Base-by-base conservation (phyloP, 1,140 invertebrate genomes). In the Holcopasites calliopsidis region DNA sequence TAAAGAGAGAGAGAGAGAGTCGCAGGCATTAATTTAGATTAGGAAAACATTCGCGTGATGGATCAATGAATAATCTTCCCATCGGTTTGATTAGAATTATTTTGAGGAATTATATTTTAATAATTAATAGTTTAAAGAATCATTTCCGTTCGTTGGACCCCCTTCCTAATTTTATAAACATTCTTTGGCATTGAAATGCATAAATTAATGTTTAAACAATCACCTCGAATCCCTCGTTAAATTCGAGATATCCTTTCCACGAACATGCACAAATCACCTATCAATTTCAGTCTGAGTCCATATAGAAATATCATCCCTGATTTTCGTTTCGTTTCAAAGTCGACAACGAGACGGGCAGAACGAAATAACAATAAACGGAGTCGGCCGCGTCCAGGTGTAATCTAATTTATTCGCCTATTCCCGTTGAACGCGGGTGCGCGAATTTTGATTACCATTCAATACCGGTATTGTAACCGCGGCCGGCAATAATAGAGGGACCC, bases 361-460 rank as follows among this genome's bases (percentile, higher is more conserved):
- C 7, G 10, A 18, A 28, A 31, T 21, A 21, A 42, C n/a, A 28
- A 42, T 31, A 28, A 58, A 44, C 13, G n/a, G n/a, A 35, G 5
- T 23, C n/a, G 13, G 11, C 1, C 21, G 31, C n/a, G 62, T 62
- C 11, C n/a, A 13, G 0, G 1, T 21, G 3, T 52, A 62, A 38
- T 52, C 69, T 62, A 52, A 72, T 72, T 31, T 18, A 23, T 42
- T 33, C 40, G 38, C n/a, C n/a, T 23, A 33, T 47, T 57, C 26
- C 23, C 16, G 18, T 35, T 18, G n/a, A 13, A 16, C 31, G n/a
- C 21, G 13, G 11, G n/a, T 11, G 11, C 18, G 35, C 31, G 44
- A 73, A 73, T 42, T 73, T 66, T 73, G 38, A 74, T 54, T 54
- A 54, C 38, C 10, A 23, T 44, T 66, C 61, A 13, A 74, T 74